Base-by-base conservation (phyloP, 2,113 vertebrate species). In the Proterorhinus semilunaris region DNA sequence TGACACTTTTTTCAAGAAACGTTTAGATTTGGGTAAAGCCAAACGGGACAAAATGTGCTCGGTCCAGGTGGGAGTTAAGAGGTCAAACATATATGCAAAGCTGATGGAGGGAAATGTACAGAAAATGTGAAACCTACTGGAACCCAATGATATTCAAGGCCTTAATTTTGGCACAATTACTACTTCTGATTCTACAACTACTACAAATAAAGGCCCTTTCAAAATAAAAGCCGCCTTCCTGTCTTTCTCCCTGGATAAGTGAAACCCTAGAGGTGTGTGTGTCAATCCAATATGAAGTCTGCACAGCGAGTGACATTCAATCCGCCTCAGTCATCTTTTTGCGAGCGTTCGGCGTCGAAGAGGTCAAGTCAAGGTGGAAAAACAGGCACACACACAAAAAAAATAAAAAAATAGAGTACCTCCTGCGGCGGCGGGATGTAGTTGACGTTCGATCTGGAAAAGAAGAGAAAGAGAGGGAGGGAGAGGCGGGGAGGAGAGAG, bases 391-490 rank as follows among this genome's bases (percentile, higher is more conserved):
- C n/a, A n/a, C n/a, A n/a, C n/a, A n/a, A n/a, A n/a, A n/a, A 45
- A 53, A 21, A 66, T n/a, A 10, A 50, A 36, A 4, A 36, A 36
- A 36, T 36, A 36, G 17, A 48, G 92, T 81, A 93, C 93, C 66
- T 91, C 87, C 82, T 92, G 91, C 50, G 91, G 88, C 7, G 92
- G 86, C 43, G 86, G 90, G 77, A 83, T 71, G 72, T 93, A 93
- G 74, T 89, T 90, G 76, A 89, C 86, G 70, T 90, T 89, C 57
- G 89, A 90, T 77, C 92, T 91, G 81, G 7, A 21, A 17, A 27
- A 57, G 11, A 27, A 27, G 11, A 64, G 78, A 88, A 73, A 88
- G 70, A 79, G 62, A 87, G 62, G 65, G 45, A 62, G 2, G 15
- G 62, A 72, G 75, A 48, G 45, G 62, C 77, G 46, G 47, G 12